Evolutionary conservation across 2,888 invertebrate species (phyloP).

Genomic region (Polyommatus iphigenia): DNA sequence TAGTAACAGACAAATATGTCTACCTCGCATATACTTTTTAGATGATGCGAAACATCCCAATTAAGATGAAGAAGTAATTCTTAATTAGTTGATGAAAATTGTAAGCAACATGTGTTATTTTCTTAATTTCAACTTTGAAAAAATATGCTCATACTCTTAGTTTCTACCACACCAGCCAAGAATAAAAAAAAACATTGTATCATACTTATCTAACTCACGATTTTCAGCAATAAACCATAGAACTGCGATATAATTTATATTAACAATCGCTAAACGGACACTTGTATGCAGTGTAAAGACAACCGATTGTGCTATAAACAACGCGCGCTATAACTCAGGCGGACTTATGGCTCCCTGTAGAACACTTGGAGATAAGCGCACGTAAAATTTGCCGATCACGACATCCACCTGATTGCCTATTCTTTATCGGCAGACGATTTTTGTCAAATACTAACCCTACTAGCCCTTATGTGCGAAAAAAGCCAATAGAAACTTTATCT

Average conservation of each 20-base stretch:
- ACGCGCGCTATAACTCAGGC: slow-evolving; percentile 40
- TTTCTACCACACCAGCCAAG: not conserved
- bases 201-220: slow-evolving; percentile 1
- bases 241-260: not conserved
- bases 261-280: slow-evolving; percentile 35
- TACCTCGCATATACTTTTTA: too few species aligned
- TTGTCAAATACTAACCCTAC: not conserved
- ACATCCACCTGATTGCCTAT: slow-evolving; percentile 45
- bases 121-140: too few species aligned
- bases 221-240: slow-evolving; percentile 33
- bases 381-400: slow-evolving; percentile 50
- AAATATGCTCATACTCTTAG: too few species aligned
- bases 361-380: slow-evolving; percentile 58
- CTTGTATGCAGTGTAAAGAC: slow-evolving; percentile 41
- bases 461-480: too few species aligned
- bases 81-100: too few species aligned
- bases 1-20: too few species aligned
- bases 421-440: slow-evolving; percentile 32
- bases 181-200: not conserved
- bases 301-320: slow-evolving; percentile 53
- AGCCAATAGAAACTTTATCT: too few species aligned
- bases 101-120: too few species aligned
- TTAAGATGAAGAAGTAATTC: too few species aligned
- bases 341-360: slow-evolving; percentile 59
- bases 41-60: too few species aligned